Evolutionary conservation across 2,797 vertebrate species (phyloP).

Genomic region (Sandelia bainsii): DNA sequence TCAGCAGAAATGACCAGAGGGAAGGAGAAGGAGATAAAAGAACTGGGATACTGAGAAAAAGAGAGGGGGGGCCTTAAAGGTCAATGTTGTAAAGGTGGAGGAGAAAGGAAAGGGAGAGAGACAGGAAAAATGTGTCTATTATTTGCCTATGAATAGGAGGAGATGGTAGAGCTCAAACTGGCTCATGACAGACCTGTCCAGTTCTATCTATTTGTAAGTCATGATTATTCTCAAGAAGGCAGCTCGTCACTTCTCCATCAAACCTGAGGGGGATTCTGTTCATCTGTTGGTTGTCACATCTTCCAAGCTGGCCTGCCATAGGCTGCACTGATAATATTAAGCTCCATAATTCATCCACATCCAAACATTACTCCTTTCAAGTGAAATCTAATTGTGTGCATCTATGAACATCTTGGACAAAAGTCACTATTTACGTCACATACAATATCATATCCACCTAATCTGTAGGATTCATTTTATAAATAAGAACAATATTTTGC

Average conservation of each 20-base stretch:
- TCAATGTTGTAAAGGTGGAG: slow-evolving; percentile 1
- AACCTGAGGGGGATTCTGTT: slow-evolving; percentile 39
- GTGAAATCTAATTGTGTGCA: background rate
- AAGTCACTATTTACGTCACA: background rate
- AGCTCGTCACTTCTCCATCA: background rate
- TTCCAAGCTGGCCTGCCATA: background rate
- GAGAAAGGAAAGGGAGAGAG: background rate
- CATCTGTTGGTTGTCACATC: slow-evolving; percentile 51
- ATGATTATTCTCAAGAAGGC: slow-evolving; percentile 27
- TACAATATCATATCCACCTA: background rate
- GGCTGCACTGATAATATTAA: slow-evolving; percentile 14
- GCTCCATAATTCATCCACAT: background rate
- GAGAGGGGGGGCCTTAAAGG: slow-evolving; percentile 41
- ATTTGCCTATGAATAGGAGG: background rate
- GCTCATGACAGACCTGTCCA: slow-evolving; percentile 41
- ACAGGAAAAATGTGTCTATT: background rate
- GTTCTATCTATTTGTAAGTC: slow-evolving; percentile 38
- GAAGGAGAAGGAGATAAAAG: slow-evolving; percentile 46
- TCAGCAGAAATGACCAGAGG: slow-evolving; percentile 55
- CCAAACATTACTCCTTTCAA: background rate
- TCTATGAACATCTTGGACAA: background rate
- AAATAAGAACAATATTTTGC: background rate
- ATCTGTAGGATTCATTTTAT: background rate
- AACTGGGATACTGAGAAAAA: slow-evolving; percentile 54
- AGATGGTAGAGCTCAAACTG: slow-evolving; percentile 11